These are phyloP conservation scores for Venustaconcha ellipsiformis DNA, from an alignment of 1,140 invertebrate species.

Conservation along the genomic window DNA sequence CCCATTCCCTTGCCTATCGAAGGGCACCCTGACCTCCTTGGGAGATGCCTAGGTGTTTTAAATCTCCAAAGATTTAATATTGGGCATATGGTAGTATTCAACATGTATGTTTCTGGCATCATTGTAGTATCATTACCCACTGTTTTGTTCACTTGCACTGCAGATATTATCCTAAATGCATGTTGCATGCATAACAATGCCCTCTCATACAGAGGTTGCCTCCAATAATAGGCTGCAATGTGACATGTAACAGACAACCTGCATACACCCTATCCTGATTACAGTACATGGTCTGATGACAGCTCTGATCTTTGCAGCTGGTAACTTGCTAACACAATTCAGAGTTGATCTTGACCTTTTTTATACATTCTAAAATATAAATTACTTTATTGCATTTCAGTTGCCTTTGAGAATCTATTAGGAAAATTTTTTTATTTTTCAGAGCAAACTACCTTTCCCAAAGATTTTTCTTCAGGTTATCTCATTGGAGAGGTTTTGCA, in stretches of 20 bases:
- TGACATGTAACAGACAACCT: neutral
- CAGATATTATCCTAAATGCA: no score
- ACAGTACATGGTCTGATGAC: neutral
- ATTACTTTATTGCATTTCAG: neutral
- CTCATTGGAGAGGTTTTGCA: conserved; percentile 68
- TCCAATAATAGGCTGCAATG: no score
- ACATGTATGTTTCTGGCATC: no score
- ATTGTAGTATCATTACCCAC: no score
- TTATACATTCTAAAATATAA: neutral
- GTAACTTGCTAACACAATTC: neutral
- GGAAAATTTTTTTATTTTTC: conserved; percentile 40
- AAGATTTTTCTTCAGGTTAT: conserved; percentile 67
- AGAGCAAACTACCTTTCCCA: conserved; percentile 63
- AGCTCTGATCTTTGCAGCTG: neutral
- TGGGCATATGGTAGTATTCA: no score
- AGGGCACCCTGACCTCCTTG: no score
- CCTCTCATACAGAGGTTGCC: no score
- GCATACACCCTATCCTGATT: neutral
- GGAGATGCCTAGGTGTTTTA: no score
- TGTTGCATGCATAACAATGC: no score
- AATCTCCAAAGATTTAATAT: no score
- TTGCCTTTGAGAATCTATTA: neutral
- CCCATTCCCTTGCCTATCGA: no score
- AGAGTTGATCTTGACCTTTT: neutral
- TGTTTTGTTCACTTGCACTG: no score